Evolutionary conservation across 2,888 invertebrate genomes (phyloP).

Genomic region (Aphelenchoides bicaudatus): DNA sequence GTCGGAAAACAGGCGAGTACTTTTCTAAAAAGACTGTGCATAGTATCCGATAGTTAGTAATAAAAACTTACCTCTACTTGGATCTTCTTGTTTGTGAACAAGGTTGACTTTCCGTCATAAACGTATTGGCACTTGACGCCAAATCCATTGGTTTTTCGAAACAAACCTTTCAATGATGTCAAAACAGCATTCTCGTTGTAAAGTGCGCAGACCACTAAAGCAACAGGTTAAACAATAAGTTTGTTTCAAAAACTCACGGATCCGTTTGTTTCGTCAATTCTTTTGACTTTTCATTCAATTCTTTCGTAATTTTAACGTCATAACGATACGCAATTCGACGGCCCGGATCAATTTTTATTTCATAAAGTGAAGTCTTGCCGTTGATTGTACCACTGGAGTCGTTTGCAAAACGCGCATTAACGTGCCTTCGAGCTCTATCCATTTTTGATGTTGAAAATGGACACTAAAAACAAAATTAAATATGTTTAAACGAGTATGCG

Average conservation of each 20-base stretch:
- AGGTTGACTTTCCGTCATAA: conserved; percentile 23
- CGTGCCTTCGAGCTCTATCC: too few relatives aligned
- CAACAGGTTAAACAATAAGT: not conserved
- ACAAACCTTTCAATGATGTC: conserved; percentile 18
- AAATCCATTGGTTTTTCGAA: conserved; percentile 2
- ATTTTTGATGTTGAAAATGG: too few relatives aligned
- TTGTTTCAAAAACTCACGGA: conserved; percentile 12
- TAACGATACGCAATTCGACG: conserved; percentile 17
- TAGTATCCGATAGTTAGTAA: too few relatives aligned
- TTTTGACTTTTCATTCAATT: not conserved
- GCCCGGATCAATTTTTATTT: too few relatives aligned
- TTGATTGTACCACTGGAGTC: too few relatives aligned
- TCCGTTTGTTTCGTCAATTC: conserved; percentile 9
- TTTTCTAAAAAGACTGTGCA: too few relatives aligned
- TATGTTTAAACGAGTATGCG: too few relatives aligned
- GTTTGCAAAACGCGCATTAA: too few relatives aligned
- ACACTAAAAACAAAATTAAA: too few relatives aligned
- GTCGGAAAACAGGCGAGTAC: too few relatives aligned
- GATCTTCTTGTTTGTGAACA: conserved; percentile 30
- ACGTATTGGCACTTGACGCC: conserved; percentile 18
- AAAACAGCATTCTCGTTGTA: not conserved
- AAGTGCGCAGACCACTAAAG: conserved; percentile 15
- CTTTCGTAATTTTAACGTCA: conserved; percentile 21
- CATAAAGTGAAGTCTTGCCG: too few relatives aligned
- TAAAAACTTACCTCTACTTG: too few relatives aligned